A percentile compares a stretch with the other conserved stretches of the same genome.
Conservation (phyloP, 35 echinoderm and acorn worm species). For the Lytechinus variegatus region DNA sequence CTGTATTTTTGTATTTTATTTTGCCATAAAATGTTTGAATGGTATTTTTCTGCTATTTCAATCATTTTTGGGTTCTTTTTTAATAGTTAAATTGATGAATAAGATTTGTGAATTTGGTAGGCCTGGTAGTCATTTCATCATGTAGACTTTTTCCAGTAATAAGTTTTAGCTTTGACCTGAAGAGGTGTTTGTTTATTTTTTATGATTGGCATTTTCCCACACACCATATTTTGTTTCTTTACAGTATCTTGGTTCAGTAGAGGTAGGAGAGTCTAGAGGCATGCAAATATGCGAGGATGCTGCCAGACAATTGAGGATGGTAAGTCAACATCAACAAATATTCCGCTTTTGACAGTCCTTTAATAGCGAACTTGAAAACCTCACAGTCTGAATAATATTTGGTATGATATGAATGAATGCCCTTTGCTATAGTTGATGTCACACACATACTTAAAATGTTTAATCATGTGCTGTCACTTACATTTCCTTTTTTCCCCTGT, state of each 20-base stretch:
- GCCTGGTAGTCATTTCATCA: too few relatives aligned
- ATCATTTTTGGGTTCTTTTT: too few relatives aligned
- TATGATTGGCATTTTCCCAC: neutral
- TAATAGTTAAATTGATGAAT: too few relatives aligned
- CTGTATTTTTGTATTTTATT: too few relatives aligned
- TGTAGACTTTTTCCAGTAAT: too few relatives aligned
- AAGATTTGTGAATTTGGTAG: too few relatives aligned
- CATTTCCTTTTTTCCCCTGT: neutral
- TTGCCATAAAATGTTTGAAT: too few relatives aligned
- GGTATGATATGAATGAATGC: neutral
- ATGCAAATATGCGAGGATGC: conserved; percentile 97
- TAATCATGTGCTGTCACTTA: neutral
- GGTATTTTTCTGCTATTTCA: too few relatives aligned
- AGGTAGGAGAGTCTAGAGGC: conserved; percentile 91
- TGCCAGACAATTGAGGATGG: conserved; percentile 77
- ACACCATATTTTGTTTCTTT: neutral
- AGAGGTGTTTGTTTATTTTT: too few relatives aligned
- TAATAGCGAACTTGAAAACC: neutral
- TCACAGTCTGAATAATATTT: neutral
- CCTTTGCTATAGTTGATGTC: neutral
- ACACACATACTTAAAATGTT: neutral
- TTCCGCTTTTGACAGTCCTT: neutral
- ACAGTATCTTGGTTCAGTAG: conserved; percentile 91
- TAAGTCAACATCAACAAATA: conserved; percentile 60
- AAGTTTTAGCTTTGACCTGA: too few relatives aligned